Evolutionary conservation across 2,113 vertebrate genomes (phyloP).

Genomic region (Salvator merianae): DNA sequence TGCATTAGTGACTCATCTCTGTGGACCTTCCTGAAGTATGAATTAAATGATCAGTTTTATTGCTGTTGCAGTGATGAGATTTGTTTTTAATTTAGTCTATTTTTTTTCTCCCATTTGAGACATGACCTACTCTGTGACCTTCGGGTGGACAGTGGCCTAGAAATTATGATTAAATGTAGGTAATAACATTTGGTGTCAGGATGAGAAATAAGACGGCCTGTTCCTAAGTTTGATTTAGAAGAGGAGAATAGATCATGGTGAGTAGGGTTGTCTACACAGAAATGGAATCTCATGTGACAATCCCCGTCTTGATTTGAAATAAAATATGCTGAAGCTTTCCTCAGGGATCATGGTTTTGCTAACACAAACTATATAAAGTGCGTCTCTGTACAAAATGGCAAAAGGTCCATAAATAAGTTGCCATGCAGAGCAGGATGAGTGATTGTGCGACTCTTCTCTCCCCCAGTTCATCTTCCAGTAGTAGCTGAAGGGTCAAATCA

Average conservation of each 20-base stretch:
- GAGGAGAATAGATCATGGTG: too few species aligned
- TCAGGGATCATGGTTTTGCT: neutral
- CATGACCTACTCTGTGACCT: too few species aligned
- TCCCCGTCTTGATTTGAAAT: neutral
- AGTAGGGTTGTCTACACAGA: neutral
- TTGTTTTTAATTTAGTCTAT: too few species aligned
- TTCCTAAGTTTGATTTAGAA: neutral
- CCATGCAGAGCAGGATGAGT: conserved; percentile 58
- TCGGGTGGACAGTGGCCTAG: too few species aligned
- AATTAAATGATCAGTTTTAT: too few species aligned
- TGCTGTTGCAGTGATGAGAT: too few species aligned
- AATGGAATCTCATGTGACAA: neutral
- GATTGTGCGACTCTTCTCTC: conserved; percentile 59
- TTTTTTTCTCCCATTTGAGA: too few species aligned
- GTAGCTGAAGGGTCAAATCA: conserved; percentile 61
- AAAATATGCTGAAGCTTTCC: neutral
- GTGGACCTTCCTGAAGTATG: too few species aligned
- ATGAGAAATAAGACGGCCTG: neutral
- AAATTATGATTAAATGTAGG: too few species aligned
- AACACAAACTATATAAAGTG: conserved; percentile 59
- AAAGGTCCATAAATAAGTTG: conserved; percentile 60
- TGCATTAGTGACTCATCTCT: too few species aligned
- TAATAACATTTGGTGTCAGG: too few species aligned
- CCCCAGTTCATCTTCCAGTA: conserved; percentile 36
- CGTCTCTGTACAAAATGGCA: conserved; percentile 43